Base-by-base conservation (phyloP, 1,140 invertebrate species). In the Aphelenchoides avenae region DNA sequence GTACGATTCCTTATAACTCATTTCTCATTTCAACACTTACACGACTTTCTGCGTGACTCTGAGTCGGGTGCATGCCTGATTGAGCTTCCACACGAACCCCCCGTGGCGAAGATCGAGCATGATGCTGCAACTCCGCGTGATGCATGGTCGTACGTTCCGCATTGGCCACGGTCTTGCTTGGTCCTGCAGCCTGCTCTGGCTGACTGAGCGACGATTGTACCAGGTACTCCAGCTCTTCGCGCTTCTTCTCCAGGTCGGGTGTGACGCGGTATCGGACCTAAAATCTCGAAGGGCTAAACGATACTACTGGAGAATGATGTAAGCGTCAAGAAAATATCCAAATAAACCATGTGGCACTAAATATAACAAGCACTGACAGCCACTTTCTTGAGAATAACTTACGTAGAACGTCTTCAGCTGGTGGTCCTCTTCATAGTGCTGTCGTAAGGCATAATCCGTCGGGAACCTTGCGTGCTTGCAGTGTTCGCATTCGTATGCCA, bases 221-320 rank as follows among this genome's bases (percentile, higher is more conserved):
- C n/a, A n/a, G 27, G 18, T 41, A 9, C 39, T 18, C 52, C 6
- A 56, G 49, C 36, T 58, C 24, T 36, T 61, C 50, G 20, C 49
- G 29, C 26, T 43, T 20, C 15, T 60, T 48, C 20, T 60, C 57
- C 20, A 60, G 26, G 31, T 42, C 58, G 7, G 57, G 57, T 29
- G 34, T 60, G 0, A 60, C 57, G 13, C 57, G 61, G n/a, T 61
- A 60, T 37, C 34, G 47, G 15, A 60, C 40, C 55, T 60, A n/a
- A 57, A 47, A 24, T 27, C 30, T 46, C 30, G 26, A 3, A 40
- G 13, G 13, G 11, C 4, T 51, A 43, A 50, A 43, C 40, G 40
- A 26, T 41, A 49, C n/a, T 18, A n/a, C 30, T 44, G 11, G 26
- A 11, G 11, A 11, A 44, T 11, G 26, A 11, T 11, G 42, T 26